A percentile compares a stretch with the other conserved stretches of the same genome.
Conservation (phyloP, 1,140 invertebrate species). For the Orchesella cincta region DNA sequence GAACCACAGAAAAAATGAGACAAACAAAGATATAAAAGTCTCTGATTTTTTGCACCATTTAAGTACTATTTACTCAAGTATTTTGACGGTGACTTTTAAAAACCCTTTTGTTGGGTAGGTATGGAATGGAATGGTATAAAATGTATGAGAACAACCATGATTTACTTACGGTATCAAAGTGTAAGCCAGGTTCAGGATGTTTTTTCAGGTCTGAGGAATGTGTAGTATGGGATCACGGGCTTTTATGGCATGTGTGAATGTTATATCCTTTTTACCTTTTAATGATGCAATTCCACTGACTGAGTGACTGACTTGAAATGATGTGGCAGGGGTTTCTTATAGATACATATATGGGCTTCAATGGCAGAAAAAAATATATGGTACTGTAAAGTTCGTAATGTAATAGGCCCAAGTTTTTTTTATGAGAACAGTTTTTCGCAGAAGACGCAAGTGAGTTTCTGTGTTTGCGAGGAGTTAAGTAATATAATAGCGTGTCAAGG, state of each 20-base stretch:
- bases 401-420: neutral
- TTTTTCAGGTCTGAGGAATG: too few species aligned
- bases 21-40: neutral
- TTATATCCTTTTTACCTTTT: neutral
- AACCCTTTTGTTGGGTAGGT: neutral
- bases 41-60: neutral
- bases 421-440: too few species aligned
- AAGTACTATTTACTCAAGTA: neutral
- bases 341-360: neutral
- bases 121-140: neutral
- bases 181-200: too few species aligned
- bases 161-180: too few species aligned
- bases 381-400: neutral
- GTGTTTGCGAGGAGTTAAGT: too few species aligned
- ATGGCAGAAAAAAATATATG: neutral
- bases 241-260: too few species aligned
- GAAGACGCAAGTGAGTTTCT: too few species aligned
- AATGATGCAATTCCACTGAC: neutral
- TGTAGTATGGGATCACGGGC: too few species aligned
- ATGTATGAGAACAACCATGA: too few species aligned
- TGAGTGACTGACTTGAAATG: neutral
- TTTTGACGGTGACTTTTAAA: neutral
- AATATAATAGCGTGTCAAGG: neutral
- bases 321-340: neutral
- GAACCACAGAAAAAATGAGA: neutral